Evolutionary conservation across 2,888 invertebrate genomes (phyloP).

Genomic region (Callosobruchus maculatus): DNA sequence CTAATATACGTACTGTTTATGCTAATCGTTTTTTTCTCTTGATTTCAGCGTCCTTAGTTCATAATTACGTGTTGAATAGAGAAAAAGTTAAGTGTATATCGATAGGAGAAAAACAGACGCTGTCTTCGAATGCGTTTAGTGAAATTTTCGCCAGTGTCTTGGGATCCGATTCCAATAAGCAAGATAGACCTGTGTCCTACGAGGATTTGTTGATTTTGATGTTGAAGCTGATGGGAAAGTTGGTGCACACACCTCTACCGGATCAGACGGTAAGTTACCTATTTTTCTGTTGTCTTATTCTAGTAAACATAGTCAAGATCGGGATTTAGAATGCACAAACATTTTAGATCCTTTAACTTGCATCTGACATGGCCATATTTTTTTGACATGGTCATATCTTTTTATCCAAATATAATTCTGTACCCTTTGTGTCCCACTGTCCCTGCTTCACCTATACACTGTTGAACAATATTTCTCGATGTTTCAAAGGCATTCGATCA

Average conservation of each 20-base stretch:
- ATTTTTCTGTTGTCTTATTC: too few relatives aligned
- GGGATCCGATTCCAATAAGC: constrained; percentile 59
- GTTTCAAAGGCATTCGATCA: too few relatives aligned
- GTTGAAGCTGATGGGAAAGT: constrained; percentile 59
- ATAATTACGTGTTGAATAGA: constrained; percentile 54
- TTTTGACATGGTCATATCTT: too few relatives aligned
- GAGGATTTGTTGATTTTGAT: constrained; percentile 69
- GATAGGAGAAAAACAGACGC: constrained; percentile 51
- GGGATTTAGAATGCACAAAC: too few relatives aligned
- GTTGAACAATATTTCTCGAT: too few relatives aligned
- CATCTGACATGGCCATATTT: too few relatives aligned
- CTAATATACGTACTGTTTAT: too few relatives aligned
- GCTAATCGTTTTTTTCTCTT: neutral
- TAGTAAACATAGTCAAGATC: too few relatives aligned
- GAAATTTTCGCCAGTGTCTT: constrained; percentile 74
- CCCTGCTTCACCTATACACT: too few relatives aligned
- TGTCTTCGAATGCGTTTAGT: constrained; percentile 62
- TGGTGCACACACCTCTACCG: constrained; percentile 61
- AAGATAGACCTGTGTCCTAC: constrained; percentile 66
- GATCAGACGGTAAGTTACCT: constrained; percentile 40
- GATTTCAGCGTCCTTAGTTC: constrained; percentile 45
- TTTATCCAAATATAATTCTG: too few relatives aligned
- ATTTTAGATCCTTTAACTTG: too few relatives aligned
- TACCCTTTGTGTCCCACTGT: too few relatives aligned
- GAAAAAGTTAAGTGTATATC: constrained; percentile 57